Conservation (phyloP, 2,113 vertebrate species). For the Catharus fuscescens region DNA sequence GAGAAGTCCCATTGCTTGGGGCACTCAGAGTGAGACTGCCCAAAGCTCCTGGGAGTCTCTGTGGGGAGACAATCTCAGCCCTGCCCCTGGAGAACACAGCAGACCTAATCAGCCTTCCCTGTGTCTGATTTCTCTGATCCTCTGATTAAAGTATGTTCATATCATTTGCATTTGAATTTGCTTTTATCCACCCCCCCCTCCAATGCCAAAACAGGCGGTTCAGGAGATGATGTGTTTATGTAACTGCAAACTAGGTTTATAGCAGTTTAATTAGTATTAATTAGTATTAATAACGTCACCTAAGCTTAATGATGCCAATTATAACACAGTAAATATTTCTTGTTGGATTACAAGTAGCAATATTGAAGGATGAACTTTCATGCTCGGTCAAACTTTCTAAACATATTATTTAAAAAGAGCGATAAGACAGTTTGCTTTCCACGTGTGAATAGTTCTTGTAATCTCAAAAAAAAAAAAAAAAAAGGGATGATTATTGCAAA, state of each 20-base stretch:
- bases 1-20: constrained; percentile 39
- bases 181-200: constrained; percentile 44
- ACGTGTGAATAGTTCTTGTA: not conserved
- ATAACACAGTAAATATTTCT: constrained; percentile 77
- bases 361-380: constrained; percentile 75
- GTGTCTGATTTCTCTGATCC: constrained; percentile 52
- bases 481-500: constrained; percentile 9
- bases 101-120: constrained; percentile 20
- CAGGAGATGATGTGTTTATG: constrained; percentile 64
- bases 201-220: constrained; percentile 7
- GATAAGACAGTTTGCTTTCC: constrained; percentile 43
- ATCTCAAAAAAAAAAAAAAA: constrained; percentile 51
- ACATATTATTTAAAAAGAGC: constrained; percentile 45
- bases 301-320: constrained; percentile 82
- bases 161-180: constrained; percentile 69
- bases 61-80: not conserved
- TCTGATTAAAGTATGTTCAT: constrained; percentile 60
- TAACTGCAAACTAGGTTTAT: constrained; percentile 72
- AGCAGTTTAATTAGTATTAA: constrained; percentile 76
- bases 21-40: constrained; percentile 19
- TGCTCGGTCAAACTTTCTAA: constrained; percentile 69
- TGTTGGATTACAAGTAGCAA: constrained; percentile 72
- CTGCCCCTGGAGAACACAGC: not conserved
- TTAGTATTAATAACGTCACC: constrained; percentile 80
- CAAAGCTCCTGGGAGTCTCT: constrained; percentile 51